phyloP scores from a whole-genome alignment of 2,888 invertebrate species.

The Caenorhabditis wallacei region DNA sequence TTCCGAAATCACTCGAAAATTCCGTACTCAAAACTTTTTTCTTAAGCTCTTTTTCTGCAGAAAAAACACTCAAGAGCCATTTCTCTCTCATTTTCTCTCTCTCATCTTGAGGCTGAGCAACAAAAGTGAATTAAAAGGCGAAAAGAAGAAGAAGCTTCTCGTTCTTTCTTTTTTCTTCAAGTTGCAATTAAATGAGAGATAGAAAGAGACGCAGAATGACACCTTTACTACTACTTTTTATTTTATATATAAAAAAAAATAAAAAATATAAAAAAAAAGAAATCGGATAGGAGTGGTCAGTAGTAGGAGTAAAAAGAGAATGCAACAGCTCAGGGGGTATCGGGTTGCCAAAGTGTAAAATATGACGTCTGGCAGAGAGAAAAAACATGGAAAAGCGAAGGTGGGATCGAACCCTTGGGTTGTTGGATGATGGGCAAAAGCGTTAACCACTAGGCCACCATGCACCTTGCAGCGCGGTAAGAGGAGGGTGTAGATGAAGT shows the following conservation, averaged over 20 bases:
- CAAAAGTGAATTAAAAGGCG: conserved; percentile 61
- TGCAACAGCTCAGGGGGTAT: background rate
- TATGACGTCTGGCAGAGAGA: background rate
- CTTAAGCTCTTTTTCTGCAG: conserved; percentile 1
- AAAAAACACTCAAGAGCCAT: background rate
- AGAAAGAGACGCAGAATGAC: conserved; percentile 1
- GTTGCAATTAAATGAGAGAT: conserved; percentile 57
- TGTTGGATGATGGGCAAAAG: background rate
- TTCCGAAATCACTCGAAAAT: conserved; percentile 32
- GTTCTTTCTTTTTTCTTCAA: conserved; percentile 30
- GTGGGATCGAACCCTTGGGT: conserved; percentile 1
- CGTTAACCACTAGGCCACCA: background rate
- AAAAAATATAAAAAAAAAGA: conserved; percentile 19
- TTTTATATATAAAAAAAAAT: conserved; percentile 29
- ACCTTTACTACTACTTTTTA: too few species aligned
- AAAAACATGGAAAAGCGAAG: background rate
- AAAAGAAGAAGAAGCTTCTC: conserved; percentile 28
- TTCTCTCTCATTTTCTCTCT: conserved; percentile 15
- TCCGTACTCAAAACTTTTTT: conserved; percentile 28
- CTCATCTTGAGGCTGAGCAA: conserved; percentile 11
- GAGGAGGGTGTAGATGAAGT: background rate
- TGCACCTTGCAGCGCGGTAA: background rate
- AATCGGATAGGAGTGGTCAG: too few species aligned
- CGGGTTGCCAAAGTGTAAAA: background rate
- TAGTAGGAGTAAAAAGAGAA: background rate